Percentiles rank a stretch among this genome's conserved stretches.
These are phyloP conservation scores for Siderastrea radians DNA, from an alignment of 92 coral and sea anemone genomes.

Conservation along the genomic window DNA sequence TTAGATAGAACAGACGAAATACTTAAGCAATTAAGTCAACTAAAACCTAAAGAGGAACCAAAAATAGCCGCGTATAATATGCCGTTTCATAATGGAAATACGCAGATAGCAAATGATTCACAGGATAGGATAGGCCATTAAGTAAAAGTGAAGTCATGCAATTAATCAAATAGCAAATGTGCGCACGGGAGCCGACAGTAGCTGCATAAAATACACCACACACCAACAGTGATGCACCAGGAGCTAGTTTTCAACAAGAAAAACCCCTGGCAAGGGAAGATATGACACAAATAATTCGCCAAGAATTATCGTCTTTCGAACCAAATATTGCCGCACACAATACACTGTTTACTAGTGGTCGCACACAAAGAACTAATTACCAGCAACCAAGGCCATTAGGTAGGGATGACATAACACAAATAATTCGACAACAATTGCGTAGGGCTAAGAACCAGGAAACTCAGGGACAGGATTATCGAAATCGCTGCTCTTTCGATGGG, in stretches of 20 bases:
- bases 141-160: too few species aligned
- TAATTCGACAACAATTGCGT: background rate
- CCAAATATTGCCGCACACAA: too few species aligned
- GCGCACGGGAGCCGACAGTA: background rate
- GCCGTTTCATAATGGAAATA: background rate
- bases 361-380: background rate
- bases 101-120: background rate
- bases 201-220: background rate
- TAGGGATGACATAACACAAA: background rate
- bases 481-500: background rate
- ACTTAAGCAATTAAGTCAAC: background rate
- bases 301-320: too few species aligned
- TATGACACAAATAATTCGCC: background rate
- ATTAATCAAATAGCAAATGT: too few species aligned
- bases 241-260: background rate
- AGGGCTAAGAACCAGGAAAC: background rate
- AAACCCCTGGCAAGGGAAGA: background rate
- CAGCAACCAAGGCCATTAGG: background rate
- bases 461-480: background rate
- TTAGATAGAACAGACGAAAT: constrained; percentile 16
- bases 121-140: too few species aligned
- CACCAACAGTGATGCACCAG: background rate
- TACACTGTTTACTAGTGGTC: too few species aligned
- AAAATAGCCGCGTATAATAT: background rate
- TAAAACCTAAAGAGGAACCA: background rate